Base-by-base conservation (phyloP, 2,888 invertebrate species). In the Morpho achilles region DNA sequence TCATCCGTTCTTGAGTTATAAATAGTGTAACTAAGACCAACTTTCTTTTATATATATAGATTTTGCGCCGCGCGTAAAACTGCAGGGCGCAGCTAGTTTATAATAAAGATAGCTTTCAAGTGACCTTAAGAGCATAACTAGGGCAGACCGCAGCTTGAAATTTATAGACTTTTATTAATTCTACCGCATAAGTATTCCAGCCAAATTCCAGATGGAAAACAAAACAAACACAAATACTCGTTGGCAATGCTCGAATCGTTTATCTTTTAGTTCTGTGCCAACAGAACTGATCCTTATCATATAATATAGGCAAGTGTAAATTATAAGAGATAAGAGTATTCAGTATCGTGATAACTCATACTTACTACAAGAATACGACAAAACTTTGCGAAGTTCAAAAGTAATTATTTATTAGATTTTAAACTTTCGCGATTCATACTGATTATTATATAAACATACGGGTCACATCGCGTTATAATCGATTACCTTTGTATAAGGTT, bases 171-270 rank as follows among this genome's bases (percentile, higher is more conserved):
- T 76, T 64, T 47, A 60, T 53, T 57, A 61, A 65, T 68, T 70
- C 62, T 66, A 68, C 70, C 71, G 72, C 70, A 73, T 70, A 61
- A 60, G 56, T 61, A 68, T 69, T 69, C 66, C 69, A 81, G 82
- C 80, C 80, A 84, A 85, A 71, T 73, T 69, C 67, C 59, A 66
- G 67, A 71, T 67, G 69, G 44, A 44, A 73, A 73, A 75, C 70
- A 71, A 72, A 70, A 75, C 70, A 71, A 72, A 70, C 65, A 62
- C 66, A 67, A 63, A 66, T 71, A 68, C 59, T 63, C 69, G 69
- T 77, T 79, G 78, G 77, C 79, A 77, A 62, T 62, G 62, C 65
- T 64, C 66, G 66, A 63, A 69, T 73, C 71, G 73, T 82, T 72
- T 74, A 73, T 79, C 77, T 76, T 73, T 67, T 55, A 49, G 42